Percentiles rank a stretch among this genome's conserved stretches.
phyloP scores from a whole-genome alignment of 1,140 invertebrate species.

The Macrotrachela quadricornifera region DNA sequence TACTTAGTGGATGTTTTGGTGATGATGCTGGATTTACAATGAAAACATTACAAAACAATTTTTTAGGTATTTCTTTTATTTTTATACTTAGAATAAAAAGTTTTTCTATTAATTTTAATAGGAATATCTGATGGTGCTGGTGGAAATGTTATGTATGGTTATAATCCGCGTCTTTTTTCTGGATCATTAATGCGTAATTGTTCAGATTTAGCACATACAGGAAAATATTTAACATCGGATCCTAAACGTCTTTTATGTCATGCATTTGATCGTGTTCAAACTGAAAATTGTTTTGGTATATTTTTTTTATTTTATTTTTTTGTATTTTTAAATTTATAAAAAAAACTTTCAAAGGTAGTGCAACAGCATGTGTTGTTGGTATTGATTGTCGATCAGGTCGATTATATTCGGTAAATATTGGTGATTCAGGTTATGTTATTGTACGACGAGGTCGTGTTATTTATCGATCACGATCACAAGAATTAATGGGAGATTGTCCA shows the following conservation, averaged over 20 bases:
- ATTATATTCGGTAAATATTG: not conserved
- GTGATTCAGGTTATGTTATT: not conserved
- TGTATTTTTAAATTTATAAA: not conserved
- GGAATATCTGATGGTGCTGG: not conserved
- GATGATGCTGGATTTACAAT: not conserved
- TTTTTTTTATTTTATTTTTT: not conserved
- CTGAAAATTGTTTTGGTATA: not conserved
- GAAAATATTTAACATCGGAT: conserved; percentile 51
- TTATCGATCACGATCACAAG: not conserved
- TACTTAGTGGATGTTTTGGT: not conserved
- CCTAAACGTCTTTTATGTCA: conserved; percentile 34
- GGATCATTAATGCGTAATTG: not conserved
- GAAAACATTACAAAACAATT: not conserved
- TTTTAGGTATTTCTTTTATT: not conserved
- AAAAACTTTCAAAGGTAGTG: conserved; percentile 48
- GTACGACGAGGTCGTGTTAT: not conserved
- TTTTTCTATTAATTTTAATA: not conserved
- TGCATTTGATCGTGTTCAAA: conserved; percentile 3
- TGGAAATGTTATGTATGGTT: not conserved
- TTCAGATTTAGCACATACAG: conserved; percentile 57
- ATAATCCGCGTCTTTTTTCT: not conserved
- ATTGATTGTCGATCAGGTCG: no score
- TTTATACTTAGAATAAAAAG: not conserved
- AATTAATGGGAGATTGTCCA: not conserved
- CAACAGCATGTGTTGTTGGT: conserved; percentile 73